Evolutionary conservation across 2,888 invertebrate genomes (phyloP), one percentile per base, ranked within the genome.

Genomic region (Ectropis crepuscularia): DNA sequence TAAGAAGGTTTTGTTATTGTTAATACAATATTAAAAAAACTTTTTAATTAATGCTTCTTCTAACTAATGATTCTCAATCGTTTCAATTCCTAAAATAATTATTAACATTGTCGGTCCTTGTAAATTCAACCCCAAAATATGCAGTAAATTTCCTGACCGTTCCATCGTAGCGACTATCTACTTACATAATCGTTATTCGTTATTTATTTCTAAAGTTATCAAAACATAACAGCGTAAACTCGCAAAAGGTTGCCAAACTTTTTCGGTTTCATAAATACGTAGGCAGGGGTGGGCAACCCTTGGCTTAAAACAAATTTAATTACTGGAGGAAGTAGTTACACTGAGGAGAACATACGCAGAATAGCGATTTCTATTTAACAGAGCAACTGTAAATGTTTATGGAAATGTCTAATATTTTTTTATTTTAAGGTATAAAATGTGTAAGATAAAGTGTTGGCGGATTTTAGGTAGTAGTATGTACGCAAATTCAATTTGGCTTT

Each of bases 221-320:
- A 36, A 28, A 41, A 60, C 49, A 58, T 12, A 54, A 11, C 12
- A 9, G 12, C 10, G 46, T 37, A 11, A 41, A 9, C 41, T 54
- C 37, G 38, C 10, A 12, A 50, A 61, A 53, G 49, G 53, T 61
- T 50, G 43, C 45, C 9, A 11, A 50, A 47, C 51, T 57, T 53
- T 62, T 62, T 57, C 53, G 43, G 49, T 59, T 47, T 47, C 59
- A 53, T 53, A 59, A 59, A 57, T 55, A 50, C 46, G 9, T 42
- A 42, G 57, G 12, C 57, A 63, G 53, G 57, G 49, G 53, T 50
- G 38, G 37, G 38, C 57, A 57, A 58, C 57, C 58, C 61, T 46
- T 42, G 53, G 68, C 66, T 64, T 70, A 65, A 70, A 68, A 67
- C 66, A 70, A 70, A 68, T 70, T 70, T 70, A 66, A 70, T 70